These are phyloP conservation scores for Ispidina lecontei DNA, from an alignment of 2,797 vertebrate genomes.

Conservation along the genomic window DNA sequence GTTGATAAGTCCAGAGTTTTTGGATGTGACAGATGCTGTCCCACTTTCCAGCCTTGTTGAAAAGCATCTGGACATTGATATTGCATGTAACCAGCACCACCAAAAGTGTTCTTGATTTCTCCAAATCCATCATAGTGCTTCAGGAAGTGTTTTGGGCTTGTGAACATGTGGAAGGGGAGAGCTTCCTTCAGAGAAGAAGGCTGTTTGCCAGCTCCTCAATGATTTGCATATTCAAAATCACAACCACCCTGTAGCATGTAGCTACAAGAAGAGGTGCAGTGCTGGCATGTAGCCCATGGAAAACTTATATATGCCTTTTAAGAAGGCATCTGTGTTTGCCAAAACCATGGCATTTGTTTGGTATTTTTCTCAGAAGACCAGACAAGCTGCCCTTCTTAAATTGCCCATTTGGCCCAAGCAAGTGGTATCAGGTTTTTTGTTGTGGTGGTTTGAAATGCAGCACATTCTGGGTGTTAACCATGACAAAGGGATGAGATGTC, in stretches of 20 bases:
- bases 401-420: background rate
- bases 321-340: background rate
- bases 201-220: background rate
- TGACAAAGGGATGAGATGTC: background rate
- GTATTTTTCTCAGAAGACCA: background rate
- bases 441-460: background rate
- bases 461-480: background rate
- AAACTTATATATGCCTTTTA: background rate
- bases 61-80: background rate
- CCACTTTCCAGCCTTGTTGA: background rate
- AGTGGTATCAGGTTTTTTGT: background rate
- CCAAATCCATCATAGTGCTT: background rate
- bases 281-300: background rate
- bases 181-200: background rate
- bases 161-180: background rate
- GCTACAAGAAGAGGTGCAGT: background rate
- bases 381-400: background rate
- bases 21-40: background rate
- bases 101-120: background rate
- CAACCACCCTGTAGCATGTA: background rate
- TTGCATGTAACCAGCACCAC: background rate
- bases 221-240: background rate
- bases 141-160: background rate
- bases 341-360: background rate
- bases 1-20: background rate